Percentiles rank a stretch among this genome's conserved stretches.
These are phyloP conservation scores for Hemichromis elongatus DNA, from an alignment of 2,113 vertebrate genomes.

Conservation along the genomic window DNA sequence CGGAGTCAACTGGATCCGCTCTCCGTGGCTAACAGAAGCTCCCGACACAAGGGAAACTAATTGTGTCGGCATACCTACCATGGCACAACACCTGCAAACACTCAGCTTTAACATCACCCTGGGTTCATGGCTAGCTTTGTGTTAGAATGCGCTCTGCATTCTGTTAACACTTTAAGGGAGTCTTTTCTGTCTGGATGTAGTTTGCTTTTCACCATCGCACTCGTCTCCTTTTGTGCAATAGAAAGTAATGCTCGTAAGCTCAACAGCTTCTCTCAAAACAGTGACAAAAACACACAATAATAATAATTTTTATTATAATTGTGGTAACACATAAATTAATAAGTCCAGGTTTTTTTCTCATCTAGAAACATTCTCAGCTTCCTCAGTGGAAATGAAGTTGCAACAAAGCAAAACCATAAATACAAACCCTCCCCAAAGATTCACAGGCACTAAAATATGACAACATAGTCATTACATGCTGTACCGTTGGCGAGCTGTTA, in stretches of 20 bases:
- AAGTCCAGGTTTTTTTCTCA: neutral
- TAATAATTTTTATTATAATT: neutral
- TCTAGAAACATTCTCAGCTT: neutral
- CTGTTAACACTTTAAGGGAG: neutral
- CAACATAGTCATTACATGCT: neutral
- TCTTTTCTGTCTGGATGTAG: neutral
- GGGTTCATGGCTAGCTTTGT: neutral
- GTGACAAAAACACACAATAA: neutral
- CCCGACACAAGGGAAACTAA: too few species aligned
- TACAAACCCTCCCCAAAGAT: neutral
- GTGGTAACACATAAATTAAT: neutral
- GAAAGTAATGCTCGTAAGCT: neutral
- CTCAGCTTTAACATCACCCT: neutral
- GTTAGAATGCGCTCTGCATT: neutral
- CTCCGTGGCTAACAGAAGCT: too few species aligned
- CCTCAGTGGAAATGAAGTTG: neutral
- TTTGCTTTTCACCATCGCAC: neutral
- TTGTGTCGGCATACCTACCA: too few species aligned
- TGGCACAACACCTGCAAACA: too few species aligned
- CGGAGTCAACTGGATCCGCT: too few species aligned
- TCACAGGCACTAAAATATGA: neutral
- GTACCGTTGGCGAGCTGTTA: neutral
- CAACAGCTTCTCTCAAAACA: neutral
- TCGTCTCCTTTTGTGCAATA: neutral
- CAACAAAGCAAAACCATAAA: neutral